Percentiles rank a stretch among this genome's conserved stretches.
These are phyloP conservation scores for Sisor rabdophorus DNA, from an alignment of 2,113 vertebrate species.

Conservation along the genomic window DNA sequence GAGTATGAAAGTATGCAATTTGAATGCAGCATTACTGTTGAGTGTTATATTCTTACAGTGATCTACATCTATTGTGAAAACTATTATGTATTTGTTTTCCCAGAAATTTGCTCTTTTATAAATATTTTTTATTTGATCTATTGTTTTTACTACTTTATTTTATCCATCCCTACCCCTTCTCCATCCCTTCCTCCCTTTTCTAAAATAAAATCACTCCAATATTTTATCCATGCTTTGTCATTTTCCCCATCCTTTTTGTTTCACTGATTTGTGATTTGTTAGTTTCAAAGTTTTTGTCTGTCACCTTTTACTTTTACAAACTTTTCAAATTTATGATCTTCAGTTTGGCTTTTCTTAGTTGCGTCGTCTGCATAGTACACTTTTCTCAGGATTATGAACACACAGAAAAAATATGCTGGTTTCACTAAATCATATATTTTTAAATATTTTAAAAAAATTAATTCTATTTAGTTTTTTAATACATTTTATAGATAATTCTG, in stretches of 20 bases:
- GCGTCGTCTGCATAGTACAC: too few relatives aligned
- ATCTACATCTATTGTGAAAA: background rate
- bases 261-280: background rate
- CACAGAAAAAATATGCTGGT: too few relatives aligned
- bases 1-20: too few relatives aligned
- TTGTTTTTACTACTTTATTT: background rate
- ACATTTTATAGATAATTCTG: background rate
- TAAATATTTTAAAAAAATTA: too few relatives aligned
- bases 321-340: too few relatives aligned
- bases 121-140: conserved; percentile 5
- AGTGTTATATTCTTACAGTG: background rate
- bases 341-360: too few relatives aligned
- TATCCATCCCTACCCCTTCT: background rate
- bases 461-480: too few relatives aligned
- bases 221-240: conserved; percentile 32
- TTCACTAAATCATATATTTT: too few relatives aligned
- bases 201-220: conserved; percentile 63
- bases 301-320: background rate
- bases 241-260: conserved; percentile 13
- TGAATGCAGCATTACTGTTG: too few relatives aligned
- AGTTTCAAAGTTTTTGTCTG: background rate
- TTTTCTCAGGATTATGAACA: too few relatives aligned
- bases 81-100: conserved; percentile 41
- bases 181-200: conserved; percentile 20
- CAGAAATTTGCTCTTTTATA: background rate